Evolutionary conservation across 2,888 invertebrate genomes (phyloP).

Genomic region (Brenthis hecate): DNA sequence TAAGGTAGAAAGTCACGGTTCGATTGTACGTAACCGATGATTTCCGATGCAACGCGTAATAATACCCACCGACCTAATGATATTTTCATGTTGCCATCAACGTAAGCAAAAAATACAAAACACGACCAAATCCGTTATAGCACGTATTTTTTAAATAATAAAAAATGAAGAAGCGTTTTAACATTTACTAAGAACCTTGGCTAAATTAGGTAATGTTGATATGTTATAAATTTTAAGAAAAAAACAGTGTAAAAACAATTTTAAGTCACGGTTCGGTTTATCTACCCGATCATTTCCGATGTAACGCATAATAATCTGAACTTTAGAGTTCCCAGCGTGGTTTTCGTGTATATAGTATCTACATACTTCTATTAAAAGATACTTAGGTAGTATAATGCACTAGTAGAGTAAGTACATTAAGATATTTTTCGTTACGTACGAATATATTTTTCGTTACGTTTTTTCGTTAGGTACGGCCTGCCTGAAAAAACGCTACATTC

Average conservation of each 20-base stretch:
- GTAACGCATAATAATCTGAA: constrained; percentile 60
- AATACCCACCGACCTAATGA: constrained; percentile 38
- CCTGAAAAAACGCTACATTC: too few species aligned
- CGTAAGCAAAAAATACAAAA: constrained; percentile 2
- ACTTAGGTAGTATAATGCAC: constrained; percentile 25
- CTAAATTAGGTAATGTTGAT: not conserved
- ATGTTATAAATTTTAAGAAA: not conserved
- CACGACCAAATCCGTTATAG: not conserved
- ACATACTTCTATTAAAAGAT: too few species aligned
- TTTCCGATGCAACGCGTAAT: constrained; percentile 68
- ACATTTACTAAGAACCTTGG: not conserved
- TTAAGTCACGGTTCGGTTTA: constrained; percentile 49
- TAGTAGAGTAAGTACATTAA: constrained; percentile 20
- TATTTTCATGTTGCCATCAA: constrained; percentile 16
- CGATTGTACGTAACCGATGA: constrained; percentile 54
- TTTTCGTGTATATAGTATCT: constrained; percentile 40
- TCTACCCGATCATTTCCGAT: constrained; percentile 64
- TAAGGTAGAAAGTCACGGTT: constrained; percentile 54
- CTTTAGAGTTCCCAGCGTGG: constrained; percentile 45
- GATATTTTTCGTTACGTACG: too few species aligned
- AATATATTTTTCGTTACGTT: too few species aligned
- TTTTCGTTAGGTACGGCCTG: too few species aligned
- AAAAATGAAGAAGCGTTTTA: not conserved
- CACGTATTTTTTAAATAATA: constrained; percentile 5
- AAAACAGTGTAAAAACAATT: not conserved